A percentile compares a stretch with the other conserved stretches of the same genome.
Evolutionary conservation across 2,797 vertebrate genomes (phyloP).

Genomic region (Halcyon chelicuti): DNA sequence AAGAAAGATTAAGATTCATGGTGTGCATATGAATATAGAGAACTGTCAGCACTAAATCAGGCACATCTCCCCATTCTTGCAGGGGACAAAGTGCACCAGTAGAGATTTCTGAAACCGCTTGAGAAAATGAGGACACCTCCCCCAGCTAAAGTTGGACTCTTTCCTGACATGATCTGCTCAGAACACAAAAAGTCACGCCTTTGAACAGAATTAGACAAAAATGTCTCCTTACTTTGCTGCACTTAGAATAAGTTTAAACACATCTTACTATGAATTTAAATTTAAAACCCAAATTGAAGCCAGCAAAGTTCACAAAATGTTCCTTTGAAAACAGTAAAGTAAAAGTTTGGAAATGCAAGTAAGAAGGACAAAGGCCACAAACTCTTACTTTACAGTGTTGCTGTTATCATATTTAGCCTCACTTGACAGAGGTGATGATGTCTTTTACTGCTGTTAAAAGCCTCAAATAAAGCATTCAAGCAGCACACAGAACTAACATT

Average conservation of each 20-base stretch:
- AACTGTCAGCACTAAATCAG: background rate
- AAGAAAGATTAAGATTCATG: background rate
- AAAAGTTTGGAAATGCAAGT: background rate
- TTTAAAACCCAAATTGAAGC: background rate
- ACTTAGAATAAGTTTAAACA: background rate
- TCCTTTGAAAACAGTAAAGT: background rate
- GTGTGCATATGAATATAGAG: background rate
- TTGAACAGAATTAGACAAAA: background rate
- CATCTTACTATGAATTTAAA: background rate
- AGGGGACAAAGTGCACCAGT: background rate
- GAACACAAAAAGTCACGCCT: background rate
- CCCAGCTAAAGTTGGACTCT: background rate
- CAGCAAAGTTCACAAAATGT: background rate
- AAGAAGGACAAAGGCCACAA: background rate
- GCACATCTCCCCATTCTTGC: accelerated
- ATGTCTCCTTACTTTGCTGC: background rate
- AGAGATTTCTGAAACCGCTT: background rate
- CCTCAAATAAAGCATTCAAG: background rate
- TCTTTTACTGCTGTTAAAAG: background rate
- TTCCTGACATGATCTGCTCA: background rate
- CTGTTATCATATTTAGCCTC: background rate
- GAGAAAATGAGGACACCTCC: background rate
- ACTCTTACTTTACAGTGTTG: background rate
- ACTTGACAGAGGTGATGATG: background rate
- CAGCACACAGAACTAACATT: background rate